Base-by-base conservation (phyloP, 2,113 vertebrate species). In the Solea senegalensis region DNA sequence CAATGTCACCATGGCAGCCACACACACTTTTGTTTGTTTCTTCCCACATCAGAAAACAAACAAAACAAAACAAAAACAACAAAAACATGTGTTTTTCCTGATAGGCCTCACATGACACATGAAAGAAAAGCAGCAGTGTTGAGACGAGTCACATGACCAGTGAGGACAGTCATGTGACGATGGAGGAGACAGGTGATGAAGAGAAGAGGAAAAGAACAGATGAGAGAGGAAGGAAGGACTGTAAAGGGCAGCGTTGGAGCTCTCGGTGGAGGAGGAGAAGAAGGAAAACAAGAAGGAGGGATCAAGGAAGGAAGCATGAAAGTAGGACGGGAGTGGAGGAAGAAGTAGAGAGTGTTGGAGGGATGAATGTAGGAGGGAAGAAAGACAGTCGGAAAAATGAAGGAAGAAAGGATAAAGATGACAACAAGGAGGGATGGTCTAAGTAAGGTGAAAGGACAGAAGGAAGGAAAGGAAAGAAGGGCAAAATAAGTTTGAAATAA, bases 151-250 rank as follows among this genome's bases (percentile, higher is more conserved):
- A 48, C 12, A 14, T 48, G 45, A 48, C 45, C 45, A 5, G 12
- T 9, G 45, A 48, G 45, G 45, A 48, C 45, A 13, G 45, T 14
- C 4, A 48, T 13, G 12, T 13, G 12, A 14, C 14, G 12, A 34
- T 34, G 34, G 26, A 27, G 10, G 4, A 12, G 21, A 13, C 21
- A 4, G 8, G 13, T 12, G 50, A 44, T 16, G 46, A 21, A 54
- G 26, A 15, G 15, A 55, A 8, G 49, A 55, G 4, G 44, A n/a
- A 9, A 40, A 0, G 7, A 9, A 44, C 0, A 39, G 61, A 26
- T 21, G 8, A 49, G 13, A 41, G 65, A 44, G 61, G 40, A 65
- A 48, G 40, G 61, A 66, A 44, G 56, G n/a, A 44, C 34, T 34
- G 34, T 34, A 34, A 2, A 34, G 34, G 34, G 34, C 34, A 34